A percentile compares a stretch with the other conserved stretches of the same genome.
These are phyloP conservation scores for Morone chrysops DNA, from an alignment of 2,113 vertebrate genomes.

Conservation along the genomic window DNA sequence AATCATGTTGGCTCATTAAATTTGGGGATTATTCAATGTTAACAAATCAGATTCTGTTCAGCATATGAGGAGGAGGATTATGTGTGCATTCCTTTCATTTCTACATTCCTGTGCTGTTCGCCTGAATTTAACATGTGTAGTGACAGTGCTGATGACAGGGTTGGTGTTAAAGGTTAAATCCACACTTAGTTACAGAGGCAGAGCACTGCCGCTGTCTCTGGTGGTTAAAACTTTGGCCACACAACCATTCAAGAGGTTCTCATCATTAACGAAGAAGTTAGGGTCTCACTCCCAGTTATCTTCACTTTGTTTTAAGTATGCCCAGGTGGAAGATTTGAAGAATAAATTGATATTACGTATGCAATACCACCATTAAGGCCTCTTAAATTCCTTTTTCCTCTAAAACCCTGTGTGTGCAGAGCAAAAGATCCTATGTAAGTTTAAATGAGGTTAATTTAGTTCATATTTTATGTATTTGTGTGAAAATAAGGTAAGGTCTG, in stretches of 20 bases:
- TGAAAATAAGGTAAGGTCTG: background rate
- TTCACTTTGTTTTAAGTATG: too few species aligned
- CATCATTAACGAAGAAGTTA: background rate
- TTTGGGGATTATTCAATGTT: background rate
- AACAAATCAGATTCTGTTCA: conserved; percentile 16
- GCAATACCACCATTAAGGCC: too few species aligned
- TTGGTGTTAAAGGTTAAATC: conserved; percentile 19
- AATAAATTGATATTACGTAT: too few species aligned
- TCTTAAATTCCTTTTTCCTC: too few species aligned
- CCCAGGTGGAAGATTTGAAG: too few species aligned
- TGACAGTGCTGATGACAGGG: conserved; percentile 5
- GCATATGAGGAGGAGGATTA: conserved; percentile 17
- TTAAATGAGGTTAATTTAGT: too few species aligned
- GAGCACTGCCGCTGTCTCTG: background rate
- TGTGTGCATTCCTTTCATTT: conserved; percentile 29
- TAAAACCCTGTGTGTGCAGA: too few species aligned
- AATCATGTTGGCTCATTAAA: conserved; percentile 5
- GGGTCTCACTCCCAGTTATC: too few species aligned
- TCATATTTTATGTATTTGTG: background rate
- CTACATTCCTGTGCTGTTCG: background rate
- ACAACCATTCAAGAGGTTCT: background rate
- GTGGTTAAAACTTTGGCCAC: background rate
- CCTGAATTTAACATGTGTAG: background rate
- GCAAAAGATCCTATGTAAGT: too few species aligned
- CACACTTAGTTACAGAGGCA: background rate